These are phyloP conservation scores for Leptinotarsa lineolata DNA, from an alignment of 1,140 invertebrate genomes.

Conservation along the genomic window DNA sequence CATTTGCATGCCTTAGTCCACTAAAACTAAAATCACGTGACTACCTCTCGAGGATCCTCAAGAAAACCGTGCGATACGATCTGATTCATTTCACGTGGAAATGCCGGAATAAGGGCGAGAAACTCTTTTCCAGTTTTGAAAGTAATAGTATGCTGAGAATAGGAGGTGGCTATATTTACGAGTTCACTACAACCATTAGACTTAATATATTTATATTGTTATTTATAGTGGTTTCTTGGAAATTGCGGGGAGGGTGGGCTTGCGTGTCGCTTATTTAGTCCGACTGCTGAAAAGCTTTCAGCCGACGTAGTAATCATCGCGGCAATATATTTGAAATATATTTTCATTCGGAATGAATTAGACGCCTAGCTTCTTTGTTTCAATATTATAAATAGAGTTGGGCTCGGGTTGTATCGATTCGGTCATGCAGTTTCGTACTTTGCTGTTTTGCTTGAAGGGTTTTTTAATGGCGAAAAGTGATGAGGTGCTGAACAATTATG, in stretches of 20 bases:
- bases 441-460: neutral
- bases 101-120: slow-evolving; percentile 44
- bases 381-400: slow-evolving; percentile 23
- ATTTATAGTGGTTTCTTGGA: slow-evolving; percentile 46
- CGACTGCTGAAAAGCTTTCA: slow-evolving; percentile 35
- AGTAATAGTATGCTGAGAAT: slow-evolving; percentile 37
- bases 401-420: slow-evolving; percentile 3
- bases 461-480: too few relatives aligned
- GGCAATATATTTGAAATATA: slow-evolving; percentile 30
- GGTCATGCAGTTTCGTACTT: slow-evolving; percentile 17
- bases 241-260: slow-evolving; percentile 34
- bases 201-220: slow-evolving; percentile 48
- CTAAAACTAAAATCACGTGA: too few relatives aligned
- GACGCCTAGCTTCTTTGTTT: slow-evolving; percentile 24
- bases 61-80: slow-evolving; percentile 29
- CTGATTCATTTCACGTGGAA: slow-evolving; percentile 49
- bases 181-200: slow-evolving; percentile 46
- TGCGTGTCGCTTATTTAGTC: slow-evolving; percentile 33
- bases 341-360: slow-evolving; percentile 23
- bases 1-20: too few relatives aligned
- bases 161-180: slow-evolving; percentile 43
- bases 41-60: too few relatives aligned
- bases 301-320: slow-evolving; percentile 26
- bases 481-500: too few relatives aligned
- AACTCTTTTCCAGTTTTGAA: slow-evolving; percentile 45